Evolutionary conservation across 2,888 invertebrate species (phyloP).

Genomic region (Plutella xylostella): DNA sequence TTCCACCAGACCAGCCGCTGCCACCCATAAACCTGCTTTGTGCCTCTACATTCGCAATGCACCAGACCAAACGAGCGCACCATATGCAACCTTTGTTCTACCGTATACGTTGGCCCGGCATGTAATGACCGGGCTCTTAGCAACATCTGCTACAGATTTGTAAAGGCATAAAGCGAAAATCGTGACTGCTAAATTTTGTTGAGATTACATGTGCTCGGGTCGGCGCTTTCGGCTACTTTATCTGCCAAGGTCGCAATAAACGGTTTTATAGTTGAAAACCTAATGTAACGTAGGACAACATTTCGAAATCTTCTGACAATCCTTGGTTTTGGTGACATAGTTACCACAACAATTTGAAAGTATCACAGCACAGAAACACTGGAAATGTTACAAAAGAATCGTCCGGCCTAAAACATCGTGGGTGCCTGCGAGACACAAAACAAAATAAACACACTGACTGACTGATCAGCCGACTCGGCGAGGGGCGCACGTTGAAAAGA

Average conservation of each 20-base stretch:
- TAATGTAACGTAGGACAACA: slow-evolving; percentile 29
- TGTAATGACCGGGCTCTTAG: not conserved
- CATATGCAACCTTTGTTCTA: not conserved
- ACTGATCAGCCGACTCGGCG: slow-evolving; percentile 35
- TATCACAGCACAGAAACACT: slow-evolving; percentile 15
- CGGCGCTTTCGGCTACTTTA: slow-evolving; percentile 45
- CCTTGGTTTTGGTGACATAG: slow-evolving; percentile 21
- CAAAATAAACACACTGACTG: slow-evolving; percentile 40
- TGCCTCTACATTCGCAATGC: slow-evolving; percentile 9
- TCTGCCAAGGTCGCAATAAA: slow-evolving; percentile 54
- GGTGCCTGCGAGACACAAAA: slow-evolving; percentile 21
- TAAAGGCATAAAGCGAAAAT: slow-evolving; percentile 30
- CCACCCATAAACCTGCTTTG: too few species aligned
- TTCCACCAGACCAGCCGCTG: slow-evolving; percentile 38
- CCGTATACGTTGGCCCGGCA: not conserved
- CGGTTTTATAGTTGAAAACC: slow-evolving; percentile 49
- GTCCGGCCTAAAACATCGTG: slow-evolving; percentile 1
- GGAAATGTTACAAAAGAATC: slow-evolving; percentile 5
- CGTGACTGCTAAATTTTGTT: slow-evolving; percentile 46
- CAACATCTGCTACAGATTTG: not conserved
- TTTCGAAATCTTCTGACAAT: slow-evolving; percentile 23
- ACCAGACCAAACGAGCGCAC: not conserved
- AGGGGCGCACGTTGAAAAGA: slow-evolving; percentile 52
- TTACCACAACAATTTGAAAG: not conserved
- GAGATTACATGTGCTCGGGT: slow-evolving; percentile 44